Base-by-base conservation (phyloP, 2,797 vertebrate species). In the Micromesistius poutassou region DNA sequence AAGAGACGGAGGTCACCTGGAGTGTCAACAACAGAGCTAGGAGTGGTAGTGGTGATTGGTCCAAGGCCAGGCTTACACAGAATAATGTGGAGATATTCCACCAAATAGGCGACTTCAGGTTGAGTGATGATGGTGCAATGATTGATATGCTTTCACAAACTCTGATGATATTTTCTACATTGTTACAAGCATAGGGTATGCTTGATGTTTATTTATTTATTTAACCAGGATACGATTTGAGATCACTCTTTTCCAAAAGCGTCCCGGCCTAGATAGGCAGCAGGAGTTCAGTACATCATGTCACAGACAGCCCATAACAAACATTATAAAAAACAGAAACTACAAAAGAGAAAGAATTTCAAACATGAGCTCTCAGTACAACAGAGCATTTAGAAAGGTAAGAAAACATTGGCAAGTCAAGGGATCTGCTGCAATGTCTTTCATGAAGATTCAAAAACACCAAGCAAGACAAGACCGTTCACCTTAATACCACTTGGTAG, bases 1-100 rank as follows among this genome's bases (percentile, higher is more conserved):
- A 79, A n/a, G 6, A 62, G 6, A 68, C n/a, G 22, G 81, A 66
- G 78, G 28, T 83, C 16, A 78, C n/a, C 74, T 16, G 13, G 72
- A 50, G 25, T 55, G 30, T 71, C 38, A 14, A 75, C 0, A 35
- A 22, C 31, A 35, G 36, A 73, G 38, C 12, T n/a, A 73, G 35
- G 9, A 72, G 19, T 10, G 33, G 72, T 35, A 19, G 22, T 50
- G 46, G 22, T 16, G 19, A 50, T 22, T 22, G 19, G 46, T 22
- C 46, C 16, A 50, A 50, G 13, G 40, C 40, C 40, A 42, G 36
- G 36, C 36, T 38, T 5, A 16, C 40, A 42, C 40, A 42, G 40
- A 42, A 42, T 16, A 42, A 12, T 42, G 40, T 13, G 12, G 14
- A 2, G 12, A 42, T 16, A 42, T 42, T 16, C 40, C 13, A 42